Evolutionary conservation across 2,888 invertebrate genomes (phyloP).

Genomic region (Nomada hirtipes): DNA sequence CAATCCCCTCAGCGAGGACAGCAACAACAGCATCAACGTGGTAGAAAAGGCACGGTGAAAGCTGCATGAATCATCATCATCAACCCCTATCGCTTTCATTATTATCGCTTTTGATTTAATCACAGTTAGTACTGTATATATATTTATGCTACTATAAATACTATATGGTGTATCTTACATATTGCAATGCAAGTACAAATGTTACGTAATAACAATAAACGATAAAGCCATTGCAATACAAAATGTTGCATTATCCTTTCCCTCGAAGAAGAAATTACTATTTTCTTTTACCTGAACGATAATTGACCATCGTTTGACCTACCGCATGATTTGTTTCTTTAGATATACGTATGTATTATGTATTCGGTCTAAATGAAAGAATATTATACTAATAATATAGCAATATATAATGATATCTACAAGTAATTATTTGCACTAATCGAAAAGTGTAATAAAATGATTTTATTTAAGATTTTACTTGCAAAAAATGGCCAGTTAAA

Average conservation of each 20-base stretch:
- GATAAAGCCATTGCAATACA: not conserved
- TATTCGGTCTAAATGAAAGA: too few species aligned
- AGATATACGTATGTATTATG: not conserved
- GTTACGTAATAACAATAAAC: not conserved
- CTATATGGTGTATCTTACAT: not conserved
- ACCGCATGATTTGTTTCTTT: not conserved
- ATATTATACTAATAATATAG: too few species aligned
- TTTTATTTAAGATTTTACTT: too few species aligned
- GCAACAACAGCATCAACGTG: constrained; percentile 26
- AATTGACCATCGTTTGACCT: not conserved
- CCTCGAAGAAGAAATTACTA: constrained; percentile 20
- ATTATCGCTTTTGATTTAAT: not conserved
- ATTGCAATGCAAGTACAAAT: constrained; percentile 24
- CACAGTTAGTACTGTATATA: not conserved
- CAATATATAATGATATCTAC: too few species aligned
- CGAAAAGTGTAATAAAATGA: too few species aligned
- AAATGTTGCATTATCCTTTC: constrained; percentile 8
- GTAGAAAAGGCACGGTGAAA: constrained; percentile 25
- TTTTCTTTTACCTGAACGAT: constrained; percentile 1
- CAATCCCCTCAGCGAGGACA: constrained; percentile 23
- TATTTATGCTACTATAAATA: not conserved
- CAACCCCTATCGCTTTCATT: not conserved
- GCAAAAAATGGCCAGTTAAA: too few species aligned
- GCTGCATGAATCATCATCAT: constrained; percentile 15
- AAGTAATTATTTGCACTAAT: too few species aligned